Base-by-base conservation (phyloP, 2,113 vertebrate species). In the Rostratula benghalensis region DNA sequence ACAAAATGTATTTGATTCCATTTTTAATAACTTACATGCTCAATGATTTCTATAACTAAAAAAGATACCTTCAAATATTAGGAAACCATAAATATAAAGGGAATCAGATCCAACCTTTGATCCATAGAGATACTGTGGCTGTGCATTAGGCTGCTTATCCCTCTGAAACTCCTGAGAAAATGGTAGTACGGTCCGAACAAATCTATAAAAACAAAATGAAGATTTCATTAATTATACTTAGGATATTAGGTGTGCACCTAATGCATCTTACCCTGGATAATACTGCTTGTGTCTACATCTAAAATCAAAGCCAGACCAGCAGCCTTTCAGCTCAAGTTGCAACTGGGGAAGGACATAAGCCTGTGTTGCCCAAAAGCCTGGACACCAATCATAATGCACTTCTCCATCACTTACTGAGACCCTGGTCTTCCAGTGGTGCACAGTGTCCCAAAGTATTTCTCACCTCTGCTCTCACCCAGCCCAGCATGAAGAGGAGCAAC, bases 81-180 rank as follows among this genome's bases (percentile, higher is more conserved):
- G 56, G 39, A 88, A 94, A 85, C 10, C 33, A 28, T 18, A 82
- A 92, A 69, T 22, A 86, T 7, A 91, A 79, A 79, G 16, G 18
- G 50, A 85, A 94, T 85, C 33, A 84, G 41, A 51, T 87, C 98
- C 86, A 82, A 99, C 98, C 98, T 99, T 99, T 13, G 98, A 98
- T 90, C 99, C 99, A 53, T 98, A 98, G 50, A 99, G 97, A 89
- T 99, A 99, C 54, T 99, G 99, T 1, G 99, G 99, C 45, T 99
- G 99, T 46, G 99, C 98, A 68, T 99, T 99, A 31, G 98, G 98
- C n/a, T 98, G 98, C 82, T 99, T 99, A 96, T 99, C 99, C 48
- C 99, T 98, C 91, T 99, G 98, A 97, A 99, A 98, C 94, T 99
- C 98, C 94, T 99, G 99, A 92, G 99, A 99, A 97, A 99, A 99